Evolutionary conservation across 2,113 vertebrate species (phyloP).

Genomic region (Xenopus borealis): DNA sequence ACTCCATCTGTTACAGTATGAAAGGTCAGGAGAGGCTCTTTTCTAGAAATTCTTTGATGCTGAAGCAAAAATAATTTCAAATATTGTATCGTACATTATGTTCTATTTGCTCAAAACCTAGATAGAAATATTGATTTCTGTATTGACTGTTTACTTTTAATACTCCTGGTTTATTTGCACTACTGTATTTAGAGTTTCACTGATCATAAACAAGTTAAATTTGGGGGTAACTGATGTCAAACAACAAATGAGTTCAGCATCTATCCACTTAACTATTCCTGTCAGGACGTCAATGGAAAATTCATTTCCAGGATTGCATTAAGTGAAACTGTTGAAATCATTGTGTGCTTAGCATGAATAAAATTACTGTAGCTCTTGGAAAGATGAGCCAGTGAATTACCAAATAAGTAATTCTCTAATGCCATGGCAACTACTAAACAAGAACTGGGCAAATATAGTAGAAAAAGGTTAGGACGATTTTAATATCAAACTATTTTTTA

Average conservation of each 20-base stretch:
- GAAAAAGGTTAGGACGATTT: constrained; percentile 56
- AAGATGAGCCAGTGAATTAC: constrained; percentile 62
- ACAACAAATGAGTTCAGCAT: constrained; percentile 59
- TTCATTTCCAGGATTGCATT: constrained; percentile 70
- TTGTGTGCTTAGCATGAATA: constrained; percentile 58
- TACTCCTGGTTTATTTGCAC: neutral
- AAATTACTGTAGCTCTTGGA: constrained; percentile 60
- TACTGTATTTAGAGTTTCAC: constrained; percentile 49
- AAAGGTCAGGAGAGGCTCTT: constrained; percentile 38
- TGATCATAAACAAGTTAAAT: constrained; percentile 42
- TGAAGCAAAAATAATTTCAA: constrained; percentile 16
- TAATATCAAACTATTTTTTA: constrained; percentile 41
- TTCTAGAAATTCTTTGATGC: constrained; percentile 26
- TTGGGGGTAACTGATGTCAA: constrained; percentile 49
- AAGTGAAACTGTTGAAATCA: constrained; percentile 60
- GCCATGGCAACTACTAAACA: constrained; percentile 56
- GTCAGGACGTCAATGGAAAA: constrained; percentile 62
- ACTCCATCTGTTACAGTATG: constrained; percentile 29
- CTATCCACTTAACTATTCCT: constrained; percentile 59
- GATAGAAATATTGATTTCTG: too few relatives aligned
- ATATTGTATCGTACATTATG: constrained; percentile 13
- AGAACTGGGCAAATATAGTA: constrained; percentile 47
- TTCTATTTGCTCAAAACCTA: neutral
- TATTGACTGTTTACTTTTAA: constrained; percentile 5
- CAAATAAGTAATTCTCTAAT: constrained; percentile 63